Evolutionary conservation across 92 coral and sea anemone species (phyloP).

Genomic region (Zoanthus sansibaricus): DNA sequence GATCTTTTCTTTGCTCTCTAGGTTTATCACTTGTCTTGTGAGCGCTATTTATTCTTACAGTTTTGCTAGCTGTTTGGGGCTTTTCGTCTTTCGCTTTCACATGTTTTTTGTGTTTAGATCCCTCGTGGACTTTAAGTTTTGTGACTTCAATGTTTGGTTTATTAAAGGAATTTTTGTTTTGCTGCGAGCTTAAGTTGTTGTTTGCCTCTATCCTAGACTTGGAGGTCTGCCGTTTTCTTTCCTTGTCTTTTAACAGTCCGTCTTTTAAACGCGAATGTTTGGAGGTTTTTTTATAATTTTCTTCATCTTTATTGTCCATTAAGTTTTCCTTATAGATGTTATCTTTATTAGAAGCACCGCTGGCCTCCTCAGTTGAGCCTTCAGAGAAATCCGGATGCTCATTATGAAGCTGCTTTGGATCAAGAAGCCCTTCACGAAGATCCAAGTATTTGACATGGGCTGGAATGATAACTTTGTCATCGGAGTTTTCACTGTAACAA

Average conservation of each 20-base stretch:
- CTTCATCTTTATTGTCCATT: not conserved
- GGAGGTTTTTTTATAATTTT: not conserved
- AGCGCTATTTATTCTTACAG: not conserved
- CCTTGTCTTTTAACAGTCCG: not conserved
- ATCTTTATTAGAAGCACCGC: slow-evolving; percentile 23
- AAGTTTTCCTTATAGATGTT: not conserved
- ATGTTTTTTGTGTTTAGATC: slow-evolving; percentile 1
- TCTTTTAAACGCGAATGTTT: not conserved
- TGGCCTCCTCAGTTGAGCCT: slow-evolving; percentile 38
- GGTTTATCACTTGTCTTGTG: slow-evolving; percentile 6
- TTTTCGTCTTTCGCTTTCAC: slow-evolving; percentile 2
- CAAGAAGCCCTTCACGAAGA: slow-evolving; percentile 37
- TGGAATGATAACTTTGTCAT: not conserved
- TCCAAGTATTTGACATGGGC: slow-evolving; percentile 36
- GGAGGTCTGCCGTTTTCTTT: not conserved
- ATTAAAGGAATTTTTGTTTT: not conserved
- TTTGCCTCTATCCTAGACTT: not conserved
- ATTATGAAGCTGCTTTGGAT: slow-evolving; percentile 20
- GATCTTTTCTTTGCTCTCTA: not conserved
- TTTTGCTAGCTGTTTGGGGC: not conserved
- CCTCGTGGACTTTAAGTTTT: slow-evolving; percentile 5
- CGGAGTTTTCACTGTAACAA: not conserved
- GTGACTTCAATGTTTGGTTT: slow-evolving; percentile 15
- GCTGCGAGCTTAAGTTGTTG: not conserved
- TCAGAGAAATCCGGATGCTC: slow-evolving; percentile 41